phyloP scores from a whole-genome alignment of 1,140 invertebrate species.

The Lutraria rhynchaena region DNA sequence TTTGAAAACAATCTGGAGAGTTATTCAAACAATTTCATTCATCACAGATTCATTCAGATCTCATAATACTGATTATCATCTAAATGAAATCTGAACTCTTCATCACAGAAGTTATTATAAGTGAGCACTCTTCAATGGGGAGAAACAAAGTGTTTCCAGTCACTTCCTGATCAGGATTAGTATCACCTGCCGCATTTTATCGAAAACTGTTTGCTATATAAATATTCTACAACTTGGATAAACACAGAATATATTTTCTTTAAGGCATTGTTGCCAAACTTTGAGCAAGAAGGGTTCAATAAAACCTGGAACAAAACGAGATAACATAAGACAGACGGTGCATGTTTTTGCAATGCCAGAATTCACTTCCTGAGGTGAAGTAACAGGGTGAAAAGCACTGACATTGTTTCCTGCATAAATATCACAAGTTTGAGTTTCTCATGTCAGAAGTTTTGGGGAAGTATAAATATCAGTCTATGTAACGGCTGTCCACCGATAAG shows the following conservation, averaged over 20 bases:
- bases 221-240: constrained; percentile 40
- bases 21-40: too few species aligned
- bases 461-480: too few species aligned
- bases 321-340: constrained; percentile 12
- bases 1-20: too few species aligned
- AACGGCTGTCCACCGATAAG: too few species aligned
- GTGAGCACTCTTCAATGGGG: constrained; percentile 15
- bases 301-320: neutral
- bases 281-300: neutral
- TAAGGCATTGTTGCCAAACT: constrained; percentile 22
- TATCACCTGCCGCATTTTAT: constrained; percentile 44
- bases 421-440: too few species aligned
- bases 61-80: too few species aligned
- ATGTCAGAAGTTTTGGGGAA: too few species aligned
- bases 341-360: neutral
- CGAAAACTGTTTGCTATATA: constrained; percentile 34
- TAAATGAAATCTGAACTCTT: too few species aligned
- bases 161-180: constrained; percentile 36
- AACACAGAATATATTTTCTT: constrained; percentile 33
- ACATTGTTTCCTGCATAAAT: too few species aligned
- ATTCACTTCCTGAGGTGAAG: too few species aligned
- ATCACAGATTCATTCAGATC: too few species aligned
- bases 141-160: constrained; percentile 18
- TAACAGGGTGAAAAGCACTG: too few species aligned
- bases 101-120: neutral